Evolutionary conservation across 2,888 invertebrate species (phyloP), one percentile per base, ranked within the genome.

Genomic region (Ptilodon capucinus): DNA sequence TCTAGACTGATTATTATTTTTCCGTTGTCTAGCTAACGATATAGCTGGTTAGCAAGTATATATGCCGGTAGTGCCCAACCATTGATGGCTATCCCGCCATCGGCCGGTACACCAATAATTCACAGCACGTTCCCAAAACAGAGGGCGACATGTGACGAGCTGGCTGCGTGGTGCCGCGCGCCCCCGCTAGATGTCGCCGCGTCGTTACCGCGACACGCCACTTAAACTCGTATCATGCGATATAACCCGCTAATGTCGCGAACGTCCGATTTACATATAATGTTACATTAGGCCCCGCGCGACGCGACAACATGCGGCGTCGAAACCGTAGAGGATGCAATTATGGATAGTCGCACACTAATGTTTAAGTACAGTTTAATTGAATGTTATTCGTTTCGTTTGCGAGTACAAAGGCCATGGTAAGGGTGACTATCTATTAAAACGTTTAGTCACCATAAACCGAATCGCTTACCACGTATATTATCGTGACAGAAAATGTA

Each of bases 221-320:
- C 71, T 78, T 69, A 76, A 78, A 79, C 73, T 74, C 74, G 61
- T 74, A 76, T 79, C 77, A 79, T 68, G 69, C 54, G 56, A 64
- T 54, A 61, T 63, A 60, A 64, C 51, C 58, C 68, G 60, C 74
- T 73, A 74, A 74, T 71, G 72, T 68, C 51, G 48, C 19, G 19
- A 11, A 45, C 43, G 51, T 48, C 55, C 57, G 66, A 66, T 65
- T 64, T 63, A 63, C 59, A 65, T 66, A 64, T 65, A 65, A 65
- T 65, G 64, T 55, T 19, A 42, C 42, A 42, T 42, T 42, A 42
- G 19, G 32, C 13, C 11, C 4, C 14, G 14, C 7, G n/a, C n/a
- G n/a, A n/a, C 4, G 45, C 43, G 30, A 8, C 50, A 42, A 45
- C 35, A 35, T 17, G 17, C 17, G 17, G 17, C 6, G 35, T 5